Base-by-base conservation (phyloP, 1,140 invertebrate species). In the Ooceraea biroi region DNA sequence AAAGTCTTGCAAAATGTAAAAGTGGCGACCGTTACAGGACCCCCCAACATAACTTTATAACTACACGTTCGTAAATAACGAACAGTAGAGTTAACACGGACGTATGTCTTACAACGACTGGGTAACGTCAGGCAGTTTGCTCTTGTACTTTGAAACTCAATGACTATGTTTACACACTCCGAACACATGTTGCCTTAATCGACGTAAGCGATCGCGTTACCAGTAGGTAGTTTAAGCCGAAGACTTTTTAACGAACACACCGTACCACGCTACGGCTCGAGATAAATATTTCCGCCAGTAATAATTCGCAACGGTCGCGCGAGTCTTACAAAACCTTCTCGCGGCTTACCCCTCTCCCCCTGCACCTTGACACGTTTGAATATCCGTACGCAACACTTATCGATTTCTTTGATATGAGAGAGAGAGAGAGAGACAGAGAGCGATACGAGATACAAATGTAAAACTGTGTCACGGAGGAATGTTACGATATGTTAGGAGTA, bases 71-170 rank as follows among this genome's bases (percentile, higher is more conserved):
- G n/a, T n/a, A n/a, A n/a, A n/a, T 78, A 57, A 22, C 30, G 25
- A 44, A 36, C 22, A 55, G 36, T 55, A 57, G 17, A 0, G 36
- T 69, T n/a, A n/a, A 78, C 41, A 55, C 36, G 63, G 36, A 22
- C n/a, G n/a, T 5, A 12, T 65, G 25, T 36, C 48, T 68, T 41
- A 55, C 48, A 25, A 78, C 25, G 14, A 76, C 30, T n/a, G n/a
- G n/a, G 63, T 78, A 78, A 57, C 36, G 66, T 61, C n/a, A 41
- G 27, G 27, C 30, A 17, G 27, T 83, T 83, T 83, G 60, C 82
- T 83, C 36, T 65, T 83, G 72, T 83, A 83, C 82, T 76, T 83
- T 83, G 82, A 76, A 83, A 77, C 72, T 77, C 60, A 76, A 83
- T 83, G 36, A 76, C 71, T 74, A 36, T 77, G 72, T 83, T 83